Conservation (phyloP, 2,113 vertebrate species). For the Ariopsis seemanni region DNA sequence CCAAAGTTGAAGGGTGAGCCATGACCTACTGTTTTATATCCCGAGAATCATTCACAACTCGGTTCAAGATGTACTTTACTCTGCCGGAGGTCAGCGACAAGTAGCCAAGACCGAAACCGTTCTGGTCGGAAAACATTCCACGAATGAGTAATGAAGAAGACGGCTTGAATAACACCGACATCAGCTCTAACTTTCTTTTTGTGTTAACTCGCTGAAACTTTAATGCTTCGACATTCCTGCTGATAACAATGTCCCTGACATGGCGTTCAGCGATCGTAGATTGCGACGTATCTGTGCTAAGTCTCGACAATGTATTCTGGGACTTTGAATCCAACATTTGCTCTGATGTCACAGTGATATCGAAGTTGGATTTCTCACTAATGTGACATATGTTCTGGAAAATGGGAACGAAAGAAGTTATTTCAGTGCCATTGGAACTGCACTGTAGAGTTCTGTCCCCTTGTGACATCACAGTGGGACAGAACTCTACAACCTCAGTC, state of each 20-base stretch:
- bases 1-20: background rate
- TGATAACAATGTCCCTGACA: background rate
- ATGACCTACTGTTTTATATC: background rate
- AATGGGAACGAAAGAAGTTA: background rate
- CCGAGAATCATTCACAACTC: background rate
- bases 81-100: background rate
- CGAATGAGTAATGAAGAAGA: background rate
- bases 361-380: too few relatives aligned
- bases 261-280: background rate
- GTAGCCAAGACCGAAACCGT: background rate
- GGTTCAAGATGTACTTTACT: background rate
- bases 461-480: background rate
- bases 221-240: background rate
- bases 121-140: background rate
- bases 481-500: background rate
- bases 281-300: background rate
- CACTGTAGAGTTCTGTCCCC: too few relatives aligned
- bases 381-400: background rate
- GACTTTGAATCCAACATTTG: too few relatives aligned
- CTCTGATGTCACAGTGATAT: too few relatives aligned
- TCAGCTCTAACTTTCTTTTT: background rate
- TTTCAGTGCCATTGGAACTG: background rate
- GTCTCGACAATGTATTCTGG: background rate
- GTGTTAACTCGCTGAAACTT: background rate
- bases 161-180: background rate